Base-by-base conservation (phyloP, 2,797 vertebrate genomes). In the Diglossa cyanea region DNA sequence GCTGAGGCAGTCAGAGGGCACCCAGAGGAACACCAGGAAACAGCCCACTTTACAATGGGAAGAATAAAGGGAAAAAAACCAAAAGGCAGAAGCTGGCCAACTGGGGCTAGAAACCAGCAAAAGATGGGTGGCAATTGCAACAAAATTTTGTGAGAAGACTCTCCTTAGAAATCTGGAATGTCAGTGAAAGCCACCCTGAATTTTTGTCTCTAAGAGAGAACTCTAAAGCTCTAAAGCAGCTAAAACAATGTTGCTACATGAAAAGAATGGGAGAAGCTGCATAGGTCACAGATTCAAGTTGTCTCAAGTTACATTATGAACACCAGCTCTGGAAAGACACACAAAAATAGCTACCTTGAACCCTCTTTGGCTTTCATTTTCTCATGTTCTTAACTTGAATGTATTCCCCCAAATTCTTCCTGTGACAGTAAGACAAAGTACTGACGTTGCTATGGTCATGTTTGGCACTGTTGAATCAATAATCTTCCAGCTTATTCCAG, bases 11-110 rank as follows among this genome's bases (percentile, higher is more conserved):
- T 11, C 53, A 75, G 90, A 57, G 45, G 44, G 58, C 14, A 88
- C 2, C 39, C 84, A 74, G 35, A 67, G 25, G 15, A 74, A 14
- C 47, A 62, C 3, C 20, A 74, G 39, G 19, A 40, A 47, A 44
- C 42, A 4, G 33, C 11, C 7, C 7, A 17, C 24, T 65, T 55
- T 4, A 51, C 24, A 65, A 30, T 1, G 2, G n/a, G 44, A 86
- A 48, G 18, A 72, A 58, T 2, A 37, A 42, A 80, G 13, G 25
- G 17, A 2, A 21, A 33, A 71, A 33, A 5, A 0, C 1, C 24
- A 50, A 35, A 19, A 23, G 44, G 26, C 20, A 73, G 55, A 85
- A 20, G 17, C 16, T 80, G 20, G 17, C 16, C 61, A 74, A 5
- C 2, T 58, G 45, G 13, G 35, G 10, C 30, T 31, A 61, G 44